Evolutionary conservation across 1,140 invertebrate species (phyloP).

Genomic region (Drosophila obscura): DNA sequence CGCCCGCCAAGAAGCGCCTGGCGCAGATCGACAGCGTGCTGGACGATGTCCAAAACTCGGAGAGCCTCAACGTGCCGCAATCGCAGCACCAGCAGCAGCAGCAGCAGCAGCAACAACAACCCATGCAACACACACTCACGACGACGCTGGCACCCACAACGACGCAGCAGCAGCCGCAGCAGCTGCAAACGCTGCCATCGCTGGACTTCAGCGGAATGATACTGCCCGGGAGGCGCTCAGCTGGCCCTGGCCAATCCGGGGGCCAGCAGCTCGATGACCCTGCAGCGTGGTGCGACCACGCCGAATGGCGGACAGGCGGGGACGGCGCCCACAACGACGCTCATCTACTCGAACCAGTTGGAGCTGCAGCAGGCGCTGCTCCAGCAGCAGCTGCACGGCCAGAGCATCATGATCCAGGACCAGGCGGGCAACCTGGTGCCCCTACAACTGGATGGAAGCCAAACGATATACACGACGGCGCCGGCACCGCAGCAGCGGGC

Average conservation of each 20-base stretch:
- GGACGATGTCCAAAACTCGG: slow-evolving; percentile 75
- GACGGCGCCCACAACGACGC: slow-evolving; percentile 63
- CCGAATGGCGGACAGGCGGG: slow-evolving; percentile 45
- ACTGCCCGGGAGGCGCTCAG: slow-evolving; percentile 75
- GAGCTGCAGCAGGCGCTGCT: slow-evolving; percentile 77
- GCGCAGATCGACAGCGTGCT: slow-evolving; percentile 79
- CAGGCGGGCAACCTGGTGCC: slow-evolving; percentile 80
- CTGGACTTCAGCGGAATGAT: slow-evolving; percentile 82
- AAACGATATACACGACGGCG: slow-evolving; percentile 77
- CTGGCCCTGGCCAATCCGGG: slow-evolving; percentile 74
- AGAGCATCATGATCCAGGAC: slow-evolving; percentile 82
- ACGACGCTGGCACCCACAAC: slow-evolving; percentile 37
- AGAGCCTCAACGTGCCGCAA: slow-evolving; percentile 19
- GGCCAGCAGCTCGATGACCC: slow-evolving; percentile 61
- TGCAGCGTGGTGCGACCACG: slow-evolving; percentile 62
- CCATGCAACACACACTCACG: slow-evolving; percentile 41
- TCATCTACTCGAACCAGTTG: slow-evolving; percentile 81
- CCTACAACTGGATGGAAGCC: slow-evolving; percentile 71
- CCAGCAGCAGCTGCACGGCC: slow-evolving; percentile 77
- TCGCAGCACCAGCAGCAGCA: slow-evolving; percentile 28
- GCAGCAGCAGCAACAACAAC: slow-evolving; percentile 44
- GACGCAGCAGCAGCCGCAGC: slow-evolving; percentile 55
- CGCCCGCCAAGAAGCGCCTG: slow-evolving; percentile 67
- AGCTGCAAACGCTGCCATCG: slow-evolving; percentile 70
- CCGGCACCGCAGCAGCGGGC: slow-evolving; percentile 52